A percentile compares a stretch with the other conserved stretches of the same genome.
Evolutionary conservation across 2,888 invertebrate genomes (phyloP).

Genomic region (Drosophila greeni): DNA sequence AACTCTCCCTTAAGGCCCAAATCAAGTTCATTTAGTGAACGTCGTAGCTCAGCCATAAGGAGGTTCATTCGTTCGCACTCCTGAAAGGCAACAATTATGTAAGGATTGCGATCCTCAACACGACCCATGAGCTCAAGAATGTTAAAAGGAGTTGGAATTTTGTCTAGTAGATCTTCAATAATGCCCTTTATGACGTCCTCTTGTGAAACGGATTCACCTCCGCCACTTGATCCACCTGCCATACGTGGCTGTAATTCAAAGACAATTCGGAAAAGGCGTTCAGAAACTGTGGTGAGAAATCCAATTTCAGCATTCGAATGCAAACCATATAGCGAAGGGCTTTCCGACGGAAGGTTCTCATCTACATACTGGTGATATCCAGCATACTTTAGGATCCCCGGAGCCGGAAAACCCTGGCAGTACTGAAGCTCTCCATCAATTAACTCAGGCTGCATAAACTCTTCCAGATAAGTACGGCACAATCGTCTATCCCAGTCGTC

Average conservation of each 20-base stretch:
- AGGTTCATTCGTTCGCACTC: slow-evolving; percentile 97
- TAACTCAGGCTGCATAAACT: slow-evolving; percentile 92
- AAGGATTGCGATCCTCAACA: slow-evolving; percentile 93
- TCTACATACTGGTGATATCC: slow-evolving; percentile 94
- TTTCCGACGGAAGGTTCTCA: slow-evolving; percentile 90
- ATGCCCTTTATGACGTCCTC: slow-evolving; percentile 86
- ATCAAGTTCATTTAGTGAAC: slow-evolving; percentile 91
- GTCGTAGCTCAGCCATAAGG: slow-evolving; percentile 88
- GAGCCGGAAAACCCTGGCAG: slow-evolving; percentile 91
- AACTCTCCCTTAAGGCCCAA: slow-evolving; percentile 95
- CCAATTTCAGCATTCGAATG: slow-evolving; percentile 98
- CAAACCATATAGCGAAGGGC: slow-evolving; percentile 93
- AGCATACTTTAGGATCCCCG: slow-evolving; percentile 91
- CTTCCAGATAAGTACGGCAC: slow-evolving; percentile 90
- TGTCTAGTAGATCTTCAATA: slow-evolving; percentile 92
- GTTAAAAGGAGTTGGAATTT: slow-evolving; percentile 93
- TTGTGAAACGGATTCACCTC: slow-evolving; percentile 82
- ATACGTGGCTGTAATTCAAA: slow-evolving; percentile 95
- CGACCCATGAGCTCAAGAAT: slow-evolving; percentile 91
- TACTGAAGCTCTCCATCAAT: slow-evolving; percentile 90
- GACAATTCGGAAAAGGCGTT: slow-evolving; percentile 89
- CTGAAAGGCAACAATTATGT: slow-evolving; percentile 93
- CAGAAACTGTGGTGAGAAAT: slow-evolving; percentile 91
- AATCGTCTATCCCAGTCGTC: slow-evolving; percentile 96
- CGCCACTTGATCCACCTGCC: slow-evolving; percentile 84